Conservation (phyloP, 2,888 invertebrate genomes). For the Dasysyrphus albostriatus region DNA sequence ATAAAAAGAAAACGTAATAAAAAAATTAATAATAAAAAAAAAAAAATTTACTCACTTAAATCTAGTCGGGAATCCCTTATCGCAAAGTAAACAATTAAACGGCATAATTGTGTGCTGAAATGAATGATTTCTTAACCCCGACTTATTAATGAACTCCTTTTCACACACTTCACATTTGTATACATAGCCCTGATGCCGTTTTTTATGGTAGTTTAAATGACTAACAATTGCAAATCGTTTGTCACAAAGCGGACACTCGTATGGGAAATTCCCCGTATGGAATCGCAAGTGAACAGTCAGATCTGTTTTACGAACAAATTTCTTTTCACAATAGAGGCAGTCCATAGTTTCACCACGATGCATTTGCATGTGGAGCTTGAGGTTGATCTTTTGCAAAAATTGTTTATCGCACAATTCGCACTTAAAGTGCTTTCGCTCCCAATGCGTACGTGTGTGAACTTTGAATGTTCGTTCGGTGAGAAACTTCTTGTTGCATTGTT, state of each 20-base stretch:
- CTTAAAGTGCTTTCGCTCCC: constrained; percentile 69
- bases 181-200: constrained; percentile 73
- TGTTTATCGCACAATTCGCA: constrained; percentile 76
- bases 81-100: constrained; percentile 70
- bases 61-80: constrained; percentile 76
- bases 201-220: constrained; percentile 76
- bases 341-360: constrained; percentile 77
- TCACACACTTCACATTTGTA: constrained; percentile 75
- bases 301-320: constrained; percentile 77
- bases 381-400: constrained; percentile 76
- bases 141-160: constrained; percentile 76
- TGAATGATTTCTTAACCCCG: constrained; percentile 76
- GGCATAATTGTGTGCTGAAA: constrained; percentile 77
- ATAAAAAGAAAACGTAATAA: neutral
- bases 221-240: constrained; percentile 76
- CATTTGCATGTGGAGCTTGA: constrained; percentile 77
- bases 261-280: constrained; percentile 77
- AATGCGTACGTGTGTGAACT: constrained; percentile 69
- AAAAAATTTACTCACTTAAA: constrained; percentile 72
- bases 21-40: neutral
- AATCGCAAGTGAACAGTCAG: constrained; percentile 77
- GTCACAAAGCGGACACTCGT: constrained; percentile 72
- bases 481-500: constrained; percentile 73
- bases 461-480: constrained; percentile 73
- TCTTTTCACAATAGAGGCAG: constrained; percentile 76